These are phyloP conservation scores for Strigamia maritima DNA, from an alignment of 2,888 invertebrate genomes.

Conservation along the genomic window DNA sequence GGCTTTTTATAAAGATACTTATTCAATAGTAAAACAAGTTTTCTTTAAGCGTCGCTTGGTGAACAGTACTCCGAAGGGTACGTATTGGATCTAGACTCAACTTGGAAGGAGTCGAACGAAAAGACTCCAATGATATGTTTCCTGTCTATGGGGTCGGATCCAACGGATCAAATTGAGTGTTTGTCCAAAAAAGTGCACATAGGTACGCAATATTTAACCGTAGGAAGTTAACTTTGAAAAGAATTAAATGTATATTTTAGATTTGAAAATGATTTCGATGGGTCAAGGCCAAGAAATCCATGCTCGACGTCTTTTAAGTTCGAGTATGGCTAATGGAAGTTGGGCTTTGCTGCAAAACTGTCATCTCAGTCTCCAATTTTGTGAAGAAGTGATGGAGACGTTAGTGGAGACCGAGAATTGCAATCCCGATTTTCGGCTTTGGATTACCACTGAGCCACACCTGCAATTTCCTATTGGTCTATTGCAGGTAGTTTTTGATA, in stretches of 20 bases:
- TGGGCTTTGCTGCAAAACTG: conserved; percentile 96
- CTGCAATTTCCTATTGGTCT: conserved; percentile 85
- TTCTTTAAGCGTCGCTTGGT: conserved; percentile 69
- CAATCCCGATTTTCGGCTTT: conserved; percentile 78
- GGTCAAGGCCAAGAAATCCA: conserved; percentile 93
- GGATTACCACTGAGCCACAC: conserved; percentile 94
- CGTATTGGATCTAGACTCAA: conserved; percentile 84
- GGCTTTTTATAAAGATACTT: too few species aligned
- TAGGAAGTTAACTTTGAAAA: not conserved
- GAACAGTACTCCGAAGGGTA: conserved; percentile 85
- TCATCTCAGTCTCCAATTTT: conserved; percentile 90
- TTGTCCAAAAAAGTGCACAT: conserved; percentile 82
- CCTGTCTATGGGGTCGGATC: conserved; percentile 92
- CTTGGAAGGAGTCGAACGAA: conserved; percentile 85
- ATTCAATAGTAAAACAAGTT: not conserved
- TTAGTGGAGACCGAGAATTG: conserved; percentile 79
- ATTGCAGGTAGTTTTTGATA: conserved; percentile 54
- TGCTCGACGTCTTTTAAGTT: conserved; percentile 75
- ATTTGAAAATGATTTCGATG: conserved; percentile 82
- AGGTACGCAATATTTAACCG: conserved; percentile 55
- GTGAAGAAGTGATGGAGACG: conserved; percentile 85
- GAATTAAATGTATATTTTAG: conserved; percentile 43
- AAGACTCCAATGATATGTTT: conserved; percentile 86
- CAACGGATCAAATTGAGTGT: conserved; percentile 85
- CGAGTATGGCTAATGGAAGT: conserved; percentile 74